A percentile compares a stretch with the other conserved stretches of the same genome.
phyloP scores from a whole-genome alignment of 2,888 invertebrate species.

The Acheta domesticus region DNA sequence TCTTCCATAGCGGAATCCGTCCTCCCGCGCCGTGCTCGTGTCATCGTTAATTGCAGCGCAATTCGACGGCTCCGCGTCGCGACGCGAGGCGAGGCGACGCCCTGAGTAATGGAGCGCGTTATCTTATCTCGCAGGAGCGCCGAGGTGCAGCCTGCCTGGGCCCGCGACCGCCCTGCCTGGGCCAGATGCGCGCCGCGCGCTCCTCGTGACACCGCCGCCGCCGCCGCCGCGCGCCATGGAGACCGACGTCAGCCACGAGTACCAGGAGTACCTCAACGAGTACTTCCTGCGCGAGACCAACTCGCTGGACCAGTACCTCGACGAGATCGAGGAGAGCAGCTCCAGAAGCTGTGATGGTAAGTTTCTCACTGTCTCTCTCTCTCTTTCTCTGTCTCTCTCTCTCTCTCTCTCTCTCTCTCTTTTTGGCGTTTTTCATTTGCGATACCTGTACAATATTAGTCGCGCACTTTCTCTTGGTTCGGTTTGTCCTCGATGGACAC shows the following conservation, averaged over 20 bases:
- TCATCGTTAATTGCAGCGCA: not conserved
- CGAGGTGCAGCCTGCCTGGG: too few relatives aligned
- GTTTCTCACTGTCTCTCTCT: not conserved
- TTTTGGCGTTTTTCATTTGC: too few relatives aligned
- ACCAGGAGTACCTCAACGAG: conserved; percentile 66
- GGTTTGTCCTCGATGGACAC: too few relatives aligned
- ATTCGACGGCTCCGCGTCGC: not conserved
- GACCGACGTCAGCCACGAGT: conserved; percentile 45
- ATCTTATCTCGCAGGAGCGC: not conserved
- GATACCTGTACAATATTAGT: too few relatives aligned
- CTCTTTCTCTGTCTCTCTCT: too few relatives aligned
- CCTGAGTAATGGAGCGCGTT: not conserved
- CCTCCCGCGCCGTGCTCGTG: not conserved
- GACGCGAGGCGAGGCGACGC: too few relatives aligned
- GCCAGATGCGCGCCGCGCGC: too few relatives aligned
- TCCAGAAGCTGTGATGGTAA: conserved; percentile 33
- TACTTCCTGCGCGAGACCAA: conserved; percentile 58
- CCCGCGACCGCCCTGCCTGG: too few relatives aligned
- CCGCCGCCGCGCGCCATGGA: conserved; percentile 38
- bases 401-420: too few relatives aligned
- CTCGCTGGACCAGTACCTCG: conserved; percentile 55
- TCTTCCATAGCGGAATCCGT: too few relatives aligned
- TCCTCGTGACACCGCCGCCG: too few relatives aligned
- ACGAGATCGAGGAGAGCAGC: conserved; percentile 53
- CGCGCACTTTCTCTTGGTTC: too few relatives aligned